Conservation (phyloP, 2,797 vertebrate genomes). For the Leontopithecus rosalia region DNA sequence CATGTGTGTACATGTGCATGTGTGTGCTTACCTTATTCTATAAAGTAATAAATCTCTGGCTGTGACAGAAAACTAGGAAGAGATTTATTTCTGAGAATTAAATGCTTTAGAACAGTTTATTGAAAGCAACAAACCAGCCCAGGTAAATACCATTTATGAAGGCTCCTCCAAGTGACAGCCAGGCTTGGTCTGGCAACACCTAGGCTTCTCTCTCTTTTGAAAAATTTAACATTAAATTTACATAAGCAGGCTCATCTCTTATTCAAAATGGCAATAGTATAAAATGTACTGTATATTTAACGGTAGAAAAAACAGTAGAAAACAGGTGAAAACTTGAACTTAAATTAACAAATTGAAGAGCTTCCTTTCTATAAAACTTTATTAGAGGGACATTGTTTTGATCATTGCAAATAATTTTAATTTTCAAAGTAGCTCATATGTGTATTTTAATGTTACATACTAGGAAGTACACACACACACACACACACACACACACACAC, state of each 20-base stretch:
- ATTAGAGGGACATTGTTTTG: not conserved
- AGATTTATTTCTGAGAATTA: not conserved
- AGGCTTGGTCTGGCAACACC: no score
- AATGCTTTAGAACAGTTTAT: not conserved
- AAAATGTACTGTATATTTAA: no score
- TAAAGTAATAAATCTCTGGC: not conserved
- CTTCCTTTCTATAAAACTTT: not conserved
- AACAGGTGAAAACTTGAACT: not conserved
- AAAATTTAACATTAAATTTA: not conserved
- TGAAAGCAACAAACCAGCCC: not conserved
- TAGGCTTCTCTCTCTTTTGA: not conserved
- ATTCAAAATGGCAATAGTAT: not conserved
- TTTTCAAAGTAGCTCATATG: not conserved
- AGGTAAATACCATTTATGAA: not conserved
- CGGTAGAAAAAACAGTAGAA: no score
- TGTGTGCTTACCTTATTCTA: not conserved
- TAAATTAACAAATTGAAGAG: constrained; percentile 27
- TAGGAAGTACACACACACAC: not conserved
- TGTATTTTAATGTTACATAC: not conserved
- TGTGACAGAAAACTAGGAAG: no score
- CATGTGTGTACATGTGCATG: accelerated
- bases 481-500: not conserved
- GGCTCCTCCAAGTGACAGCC: not conserved
- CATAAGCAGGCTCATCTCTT: not conserved
- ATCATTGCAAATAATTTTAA: not conserved